phyloP scores from a whole-genome alignment of 1,140 invertebrate species.

The Drosophila littoralis region DNA sequence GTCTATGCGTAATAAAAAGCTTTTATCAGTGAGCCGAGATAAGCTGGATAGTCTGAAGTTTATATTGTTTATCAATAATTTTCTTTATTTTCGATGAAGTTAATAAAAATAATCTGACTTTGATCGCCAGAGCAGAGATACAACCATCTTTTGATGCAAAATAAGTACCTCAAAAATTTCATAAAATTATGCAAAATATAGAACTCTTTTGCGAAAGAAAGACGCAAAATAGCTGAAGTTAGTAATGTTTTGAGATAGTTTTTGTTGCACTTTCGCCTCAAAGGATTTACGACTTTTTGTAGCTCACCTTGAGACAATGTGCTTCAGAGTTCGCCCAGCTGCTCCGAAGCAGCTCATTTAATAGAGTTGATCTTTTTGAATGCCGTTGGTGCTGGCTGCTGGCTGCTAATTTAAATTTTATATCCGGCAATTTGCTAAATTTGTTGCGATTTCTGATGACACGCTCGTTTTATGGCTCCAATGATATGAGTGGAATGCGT shows the following conservation, averaged over 20 bases:
- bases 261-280: slow-evolving; percentile 1
- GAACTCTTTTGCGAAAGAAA: background rate
- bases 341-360: slow-evolving; percentile 36
- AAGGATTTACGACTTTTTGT: slow-evolving; percentile 3
- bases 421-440: slow-evolving; percentile 81
- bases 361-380: slow-evolving; percentile 48
- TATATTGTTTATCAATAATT: too few relatives aligned
- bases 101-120: too few relatives aligned
- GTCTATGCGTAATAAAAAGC: too few relatives aligned
- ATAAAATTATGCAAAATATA: too few relatives aligned
- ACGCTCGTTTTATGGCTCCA: slow-evolving; percentile 72
- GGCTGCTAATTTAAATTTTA: slow-evolving; percentile 81
- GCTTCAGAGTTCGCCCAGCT: background rate
- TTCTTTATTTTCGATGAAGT: too few relatives aligned
- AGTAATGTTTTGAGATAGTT: background rate
- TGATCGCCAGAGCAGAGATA: too few relatives aligned
- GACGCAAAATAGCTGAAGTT: background rate
- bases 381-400: background rate
- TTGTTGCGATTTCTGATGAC: slow-evolving; percentile 81
- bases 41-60: too few relatives aligned
- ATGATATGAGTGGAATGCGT: slow-evolving; percentile 55
- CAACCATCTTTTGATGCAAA: too few relatives aligned
- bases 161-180: too few relatives aligned
- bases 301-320: background rate
- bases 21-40: too few relatives aligned